These are phyloP conservation scores for Notarius lentiginosus DNA, from an alignment of 2,113 vertebrate species.

Conservation along the genomic window DNA sequence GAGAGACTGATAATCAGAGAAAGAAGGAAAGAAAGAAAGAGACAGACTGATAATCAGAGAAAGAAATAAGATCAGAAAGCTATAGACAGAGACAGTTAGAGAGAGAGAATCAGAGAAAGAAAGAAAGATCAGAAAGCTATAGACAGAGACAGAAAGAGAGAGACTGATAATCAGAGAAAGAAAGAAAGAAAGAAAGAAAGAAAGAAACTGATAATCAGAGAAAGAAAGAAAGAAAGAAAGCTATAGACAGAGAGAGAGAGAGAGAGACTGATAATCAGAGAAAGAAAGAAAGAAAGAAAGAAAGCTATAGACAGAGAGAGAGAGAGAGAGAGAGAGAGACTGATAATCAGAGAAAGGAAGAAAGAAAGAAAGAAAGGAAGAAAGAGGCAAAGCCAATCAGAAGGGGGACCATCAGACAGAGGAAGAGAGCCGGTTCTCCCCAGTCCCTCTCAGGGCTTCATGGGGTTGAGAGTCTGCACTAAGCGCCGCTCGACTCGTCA, in stretches of 20 bases:
- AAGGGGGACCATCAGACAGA: conserved; percentile 12
- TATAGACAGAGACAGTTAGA: background rate
- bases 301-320: background rate
- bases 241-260: background rate
- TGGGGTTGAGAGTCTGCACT: conserved; percentile 19
- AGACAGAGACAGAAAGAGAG: background rate
- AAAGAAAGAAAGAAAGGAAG: background rate
- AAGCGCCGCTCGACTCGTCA: conserved; percentile 27
- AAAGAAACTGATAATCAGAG: background rate
- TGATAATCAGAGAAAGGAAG: background rate
- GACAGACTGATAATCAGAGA: background rate
- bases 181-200: background rate
- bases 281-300: background rate
- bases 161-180: background rate
- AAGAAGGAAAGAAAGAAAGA: background rate
- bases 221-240: background rate
- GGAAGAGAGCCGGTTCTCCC: background rate
- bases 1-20: background rate
- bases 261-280: background rate
- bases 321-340: background rate
- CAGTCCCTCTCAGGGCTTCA: background rate
- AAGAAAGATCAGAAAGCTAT: background rate
- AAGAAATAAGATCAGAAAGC: background rate
- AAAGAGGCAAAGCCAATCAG: background rate
- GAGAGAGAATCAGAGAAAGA: background rate